Evolutionary conservation across 2,113 vertebrate genomes (phyloP).

Genomic region (Mobula hypostoma): DNA sequence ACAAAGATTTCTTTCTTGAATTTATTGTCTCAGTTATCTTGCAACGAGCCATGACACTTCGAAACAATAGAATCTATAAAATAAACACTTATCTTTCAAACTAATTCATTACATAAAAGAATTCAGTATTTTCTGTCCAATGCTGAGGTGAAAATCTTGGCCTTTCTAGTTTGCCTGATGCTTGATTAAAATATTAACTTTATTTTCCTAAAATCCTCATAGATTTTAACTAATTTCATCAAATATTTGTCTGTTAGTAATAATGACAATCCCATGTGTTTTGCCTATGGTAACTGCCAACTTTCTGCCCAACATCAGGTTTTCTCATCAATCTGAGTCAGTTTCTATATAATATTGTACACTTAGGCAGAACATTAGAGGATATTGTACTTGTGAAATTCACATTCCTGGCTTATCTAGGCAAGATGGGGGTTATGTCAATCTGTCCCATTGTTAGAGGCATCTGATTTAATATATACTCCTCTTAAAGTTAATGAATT

Average conservation of each 20-base stretch:
- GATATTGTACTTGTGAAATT: background rate
- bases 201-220: background rate
- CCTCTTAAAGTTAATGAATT: conserved; percentile 21
- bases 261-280: background rate
- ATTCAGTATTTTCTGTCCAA: background rate
- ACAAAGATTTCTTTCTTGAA: background rate
- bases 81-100: background rate
- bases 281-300: background rate
- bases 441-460: background rate
- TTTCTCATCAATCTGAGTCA: background rate
- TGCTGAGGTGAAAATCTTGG: background rate
- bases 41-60: background rate
- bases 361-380: background rate
- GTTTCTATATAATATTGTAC: background rate
- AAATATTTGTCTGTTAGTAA: background rate
- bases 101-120: background rate
- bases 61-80: background rate
- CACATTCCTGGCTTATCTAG: background rate
- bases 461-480: conserved; percentile 1
- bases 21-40: background rate
- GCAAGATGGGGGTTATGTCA: conserved; percentile 18
- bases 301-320: background rate
- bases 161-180: background rate
- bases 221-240: background rate
- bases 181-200: background rate